Conservation (phyloP, 1,140 invertebrate genomes). For the Dendrolimus kikuchii region DNA sequence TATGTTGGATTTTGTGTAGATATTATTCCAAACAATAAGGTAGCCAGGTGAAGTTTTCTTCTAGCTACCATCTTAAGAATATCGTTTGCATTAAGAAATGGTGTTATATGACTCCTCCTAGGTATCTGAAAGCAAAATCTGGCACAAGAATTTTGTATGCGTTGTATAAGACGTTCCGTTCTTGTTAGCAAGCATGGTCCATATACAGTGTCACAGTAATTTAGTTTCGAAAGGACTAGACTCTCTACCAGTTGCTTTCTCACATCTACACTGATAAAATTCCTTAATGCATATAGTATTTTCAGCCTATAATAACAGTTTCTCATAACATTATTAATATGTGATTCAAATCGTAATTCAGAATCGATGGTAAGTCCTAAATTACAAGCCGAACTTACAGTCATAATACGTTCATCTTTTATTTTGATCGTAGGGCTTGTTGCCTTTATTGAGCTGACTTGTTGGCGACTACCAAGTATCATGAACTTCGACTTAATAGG, state of each 20-base stretch:
- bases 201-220: slow-evolving; percentile 14
- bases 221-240: slow-evolving; percentile 12
- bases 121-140: slow-evolving; percentile 13
- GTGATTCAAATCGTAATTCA: slow-evolving; percentile 12
- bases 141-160: slow-evolving; percentile 13
- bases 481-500: slow-evolving; percentile 11
- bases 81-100: slow-evolving; percentile 2
- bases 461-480: slow-evolving; percentile 5
- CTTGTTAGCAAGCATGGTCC: slow-evolving; percentile 8
- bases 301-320: slow-evolving; percentile 17
- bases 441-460: neutral
- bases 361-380: neutral
- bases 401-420: neutral
- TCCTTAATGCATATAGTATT: slow-evolving; percentile 11
- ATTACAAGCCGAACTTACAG: neutral
- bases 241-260: slow-evolving; percentile 11
- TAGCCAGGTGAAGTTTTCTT: too few species aligned
- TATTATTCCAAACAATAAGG: too few species aligned
- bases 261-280: slow-evolving; percentile 6
- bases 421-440: neutral
- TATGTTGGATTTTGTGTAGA: too few species aligned
- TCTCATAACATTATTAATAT: slow-evolving; percentile 4
- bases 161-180: slow-evolving; percentile 10
- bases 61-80: neutral
- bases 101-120: slow-evolving; percentile 8